These are phyloP conservation scores for Promerops cafer DNA, from an alignment of 2,113 vertebrate genomes.

Conservation along the genomic window DNA sequence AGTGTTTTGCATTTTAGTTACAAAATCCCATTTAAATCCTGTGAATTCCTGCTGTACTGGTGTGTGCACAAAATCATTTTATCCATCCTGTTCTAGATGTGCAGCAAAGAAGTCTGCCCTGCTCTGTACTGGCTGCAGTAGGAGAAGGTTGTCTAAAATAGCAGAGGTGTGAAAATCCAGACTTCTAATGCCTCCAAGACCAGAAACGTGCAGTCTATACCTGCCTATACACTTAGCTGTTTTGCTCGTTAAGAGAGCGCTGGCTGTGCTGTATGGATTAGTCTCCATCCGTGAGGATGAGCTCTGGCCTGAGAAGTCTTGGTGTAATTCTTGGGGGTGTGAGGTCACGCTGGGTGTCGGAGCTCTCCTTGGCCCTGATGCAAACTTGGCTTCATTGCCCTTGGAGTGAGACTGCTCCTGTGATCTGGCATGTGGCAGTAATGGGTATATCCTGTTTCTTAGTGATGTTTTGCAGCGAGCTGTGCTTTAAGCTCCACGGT, in stretches of 20 bases:
- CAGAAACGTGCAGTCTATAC: background rate
- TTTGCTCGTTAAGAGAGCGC: background rate
- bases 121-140: background rate
- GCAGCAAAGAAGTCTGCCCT: background rate
- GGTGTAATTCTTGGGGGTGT: fast-evolving
- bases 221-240: background rate
- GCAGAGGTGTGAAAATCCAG: background rate
- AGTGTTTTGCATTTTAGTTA: background rate
- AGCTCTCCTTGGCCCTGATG: background rate
- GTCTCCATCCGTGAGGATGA: background rate
- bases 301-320: background rate
- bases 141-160: background rate
- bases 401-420: background rate
- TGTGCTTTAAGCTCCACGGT: background rate
- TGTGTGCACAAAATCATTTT: background rate
- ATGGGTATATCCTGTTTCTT: background rate
- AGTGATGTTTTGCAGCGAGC: background rate
- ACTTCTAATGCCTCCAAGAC: background rate
- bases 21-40: background rate
- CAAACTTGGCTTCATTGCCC: background rate
- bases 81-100: background rate
- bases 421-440: background rate
- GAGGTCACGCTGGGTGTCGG: fast-evolving
- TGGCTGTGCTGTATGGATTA: background rate
- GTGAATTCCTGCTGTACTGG: background rate